Evolutionary conservation across 2,113 vertebrate genomes (phyloP), one percentile per base, ranked within the genome.

Genomic region (Phycodurus eques): DNA sequence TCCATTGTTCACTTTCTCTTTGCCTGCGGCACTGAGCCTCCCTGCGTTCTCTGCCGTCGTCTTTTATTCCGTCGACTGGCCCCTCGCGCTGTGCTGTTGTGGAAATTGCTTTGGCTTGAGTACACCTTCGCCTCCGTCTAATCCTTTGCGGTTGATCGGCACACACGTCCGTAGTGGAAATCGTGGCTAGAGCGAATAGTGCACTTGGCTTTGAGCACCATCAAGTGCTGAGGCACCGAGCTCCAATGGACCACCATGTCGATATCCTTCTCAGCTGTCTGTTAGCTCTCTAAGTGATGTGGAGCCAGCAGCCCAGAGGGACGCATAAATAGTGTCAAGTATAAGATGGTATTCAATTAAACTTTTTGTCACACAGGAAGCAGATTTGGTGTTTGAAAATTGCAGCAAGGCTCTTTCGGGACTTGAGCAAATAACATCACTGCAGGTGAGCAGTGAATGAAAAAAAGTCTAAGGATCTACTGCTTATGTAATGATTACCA

Each of bases 181-280:
- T 80, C 71, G 77, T 72, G 83, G 68, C 77, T 65, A 33, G 51
- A 44, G 39, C 0, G 0, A 76, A 83, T 64, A 72, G 80, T 67
- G 68, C 67, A 78, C 77, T 64, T 72, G 74, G 68, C 44, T 71
- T 71, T 63, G 65, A 72, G 70, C 13, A 57, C 77, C 76, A 84
- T 80, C 81, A 79, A 77, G 39, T 56, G 74, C 69, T 68, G n/a
- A 57, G 61, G 22, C 67, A 67, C 42, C 22, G 51, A 62, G 76
- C 71, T 68, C 73, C 71, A 22, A 79, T 83, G 71, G 76, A 84
- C 54, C 42, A 71, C 47, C 31, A 72, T 69, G 75, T 84, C 78
- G 3, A 85, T 82, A 83, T 67, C 60, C 63, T 71, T 46, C 54
- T 72, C 35, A 68, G 27, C 15, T 72, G 39, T 75, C 63, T 49